Conservation (phyloP, 64 coral and sea anemone genomes). For the Hydrozoanthus tunicans region DNA sequence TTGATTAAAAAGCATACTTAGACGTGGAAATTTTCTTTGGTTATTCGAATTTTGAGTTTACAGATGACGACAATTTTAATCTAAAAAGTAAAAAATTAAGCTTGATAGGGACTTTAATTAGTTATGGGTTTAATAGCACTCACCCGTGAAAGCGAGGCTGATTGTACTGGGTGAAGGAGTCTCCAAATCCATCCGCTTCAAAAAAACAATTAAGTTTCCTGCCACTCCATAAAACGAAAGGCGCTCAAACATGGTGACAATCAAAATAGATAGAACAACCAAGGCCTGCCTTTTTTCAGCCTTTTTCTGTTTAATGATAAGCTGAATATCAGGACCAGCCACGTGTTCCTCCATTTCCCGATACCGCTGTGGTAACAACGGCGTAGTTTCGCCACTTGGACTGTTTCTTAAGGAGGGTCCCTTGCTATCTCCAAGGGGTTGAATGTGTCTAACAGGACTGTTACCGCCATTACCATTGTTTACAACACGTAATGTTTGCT, state of each 20-base stretch:
- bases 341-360: conserved; percentile 27
- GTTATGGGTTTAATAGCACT: neutral
- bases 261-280: conserved; percentile 64
- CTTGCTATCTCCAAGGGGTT: neutral
- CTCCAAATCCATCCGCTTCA: conserved; percentile 49
- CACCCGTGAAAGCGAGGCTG: conserved; percentile 75
- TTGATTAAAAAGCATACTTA: too few species aligned
- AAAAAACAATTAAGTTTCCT: conserved; percentile 74
- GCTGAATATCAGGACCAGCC: neutral
- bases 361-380: neutral
- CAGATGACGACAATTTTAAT: too few species aligned
- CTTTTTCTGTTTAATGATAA: neutral
- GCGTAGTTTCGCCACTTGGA: neutral
- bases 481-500: neutral
- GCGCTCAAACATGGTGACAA: conserved; percentile 66
- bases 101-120: too few species aligned
- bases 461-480: neutral
- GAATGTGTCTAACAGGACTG: neutral
- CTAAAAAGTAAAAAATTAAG: too few species aligned
- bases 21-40: too few species aligned
- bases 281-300: conserved; percentile 37
- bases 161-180: conserved; percentile 66
- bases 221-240: conserved; percentile 84
- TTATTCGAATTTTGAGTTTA: too few species aligned
- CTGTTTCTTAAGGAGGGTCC: neutral